These are phyloP conservation scores for Oryzias woworae DNA, from an alignment of 2,113 vertebrate genomes.

Conservation along the genomic window DNA sequence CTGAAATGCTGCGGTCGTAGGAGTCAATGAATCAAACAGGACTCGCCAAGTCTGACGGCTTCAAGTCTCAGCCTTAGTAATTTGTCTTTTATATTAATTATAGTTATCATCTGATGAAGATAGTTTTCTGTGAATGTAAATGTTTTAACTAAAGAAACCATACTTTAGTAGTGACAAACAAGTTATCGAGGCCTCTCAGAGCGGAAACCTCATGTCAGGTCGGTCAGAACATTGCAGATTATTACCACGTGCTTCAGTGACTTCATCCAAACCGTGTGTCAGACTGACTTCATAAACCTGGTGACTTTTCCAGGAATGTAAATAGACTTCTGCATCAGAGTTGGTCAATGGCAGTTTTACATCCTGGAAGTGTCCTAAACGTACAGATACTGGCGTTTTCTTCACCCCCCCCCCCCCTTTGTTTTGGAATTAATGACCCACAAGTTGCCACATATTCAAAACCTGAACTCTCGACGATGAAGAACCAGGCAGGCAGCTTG, in stretches of 20 bases:
- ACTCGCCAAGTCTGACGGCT: no score
- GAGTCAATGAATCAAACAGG: conserved; percentile 31
- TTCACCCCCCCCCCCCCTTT: background rate
- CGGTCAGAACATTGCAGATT: conserved; percentile 17
- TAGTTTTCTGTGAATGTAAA: no score
- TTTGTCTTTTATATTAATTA: no score
- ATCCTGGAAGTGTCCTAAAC: background rate
- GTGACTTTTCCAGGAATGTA: conserved; percentile 22
- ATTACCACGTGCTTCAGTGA: conserved; percentile 24
- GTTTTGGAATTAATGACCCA: background rate
- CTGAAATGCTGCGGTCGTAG: conserved; percentile 68
- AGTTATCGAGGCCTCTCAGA: no score
- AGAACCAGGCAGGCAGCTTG: conserved; percentile 3
- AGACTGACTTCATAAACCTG: conserved; percentile 36
- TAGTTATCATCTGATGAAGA: no score
- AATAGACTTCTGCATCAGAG: background rate
- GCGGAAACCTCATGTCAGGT: conserved; percentile 23
- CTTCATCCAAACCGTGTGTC: conserved; percentile 26
- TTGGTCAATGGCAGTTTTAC: background rate
- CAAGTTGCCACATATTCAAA: background rate
- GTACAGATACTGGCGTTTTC: conserved; percentile 1
- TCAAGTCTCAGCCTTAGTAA: no score
- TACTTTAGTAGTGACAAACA: no score
- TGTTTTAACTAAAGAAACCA: no score
- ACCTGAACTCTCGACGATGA: background rate